A percentile compares a stretch with the other conserved stretches of the same genome.
Evolutionary conservation across 2,797 vertebrate species (phyloP).

Genomic region (Falco berigora): DNA sequence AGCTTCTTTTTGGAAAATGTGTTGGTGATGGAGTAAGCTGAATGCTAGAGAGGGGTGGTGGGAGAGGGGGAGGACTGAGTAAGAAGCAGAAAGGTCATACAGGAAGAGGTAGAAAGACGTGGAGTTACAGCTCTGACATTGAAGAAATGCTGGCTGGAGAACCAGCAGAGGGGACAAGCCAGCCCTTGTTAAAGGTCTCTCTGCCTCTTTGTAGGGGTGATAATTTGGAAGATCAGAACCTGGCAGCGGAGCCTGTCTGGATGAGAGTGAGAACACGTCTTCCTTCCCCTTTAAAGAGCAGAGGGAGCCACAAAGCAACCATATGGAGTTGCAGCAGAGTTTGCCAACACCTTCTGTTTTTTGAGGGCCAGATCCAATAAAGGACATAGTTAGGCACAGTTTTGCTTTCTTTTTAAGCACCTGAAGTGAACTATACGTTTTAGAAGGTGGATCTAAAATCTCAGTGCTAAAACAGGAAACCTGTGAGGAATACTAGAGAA

Average conservation of each 20-base stretch:
- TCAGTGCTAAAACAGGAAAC: neutral
- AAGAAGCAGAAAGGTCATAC: neutral
- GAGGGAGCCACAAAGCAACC: neutral
- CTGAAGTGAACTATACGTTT: neutral
- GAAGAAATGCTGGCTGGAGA: neutral
- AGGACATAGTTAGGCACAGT: neutral
- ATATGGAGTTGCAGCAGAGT: constrained; percentile 1
- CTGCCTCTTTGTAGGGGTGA: neutral
- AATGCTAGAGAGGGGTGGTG: neutral
- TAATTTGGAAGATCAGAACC: constrained; percentile 19
- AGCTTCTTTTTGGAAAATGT: neutral
- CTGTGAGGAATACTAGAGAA: neutral
- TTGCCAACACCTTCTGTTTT: constrained; percentile 35
- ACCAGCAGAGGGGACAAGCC: neutral
- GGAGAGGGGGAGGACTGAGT: neutral
- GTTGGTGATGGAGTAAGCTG: neutral
- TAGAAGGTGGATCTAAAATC: neutral
- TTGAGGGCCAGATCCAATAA: constrained; percentile 23
- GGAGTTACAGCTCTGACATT: neutral
- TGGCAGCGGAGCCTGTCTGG: neutral
- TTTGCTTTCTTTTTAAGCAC: neutral
- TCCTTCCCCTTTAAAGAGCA: neutral
- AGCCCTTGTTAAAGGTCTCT: constrained; percentile 8
- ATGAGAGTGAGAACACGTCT: neutral
- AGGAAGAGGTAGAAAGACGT: neutral